Evolutionary conservation across 1,140 invertebrate genomes (phyloP).

Genomic region (Patella vulgata): DNA sequence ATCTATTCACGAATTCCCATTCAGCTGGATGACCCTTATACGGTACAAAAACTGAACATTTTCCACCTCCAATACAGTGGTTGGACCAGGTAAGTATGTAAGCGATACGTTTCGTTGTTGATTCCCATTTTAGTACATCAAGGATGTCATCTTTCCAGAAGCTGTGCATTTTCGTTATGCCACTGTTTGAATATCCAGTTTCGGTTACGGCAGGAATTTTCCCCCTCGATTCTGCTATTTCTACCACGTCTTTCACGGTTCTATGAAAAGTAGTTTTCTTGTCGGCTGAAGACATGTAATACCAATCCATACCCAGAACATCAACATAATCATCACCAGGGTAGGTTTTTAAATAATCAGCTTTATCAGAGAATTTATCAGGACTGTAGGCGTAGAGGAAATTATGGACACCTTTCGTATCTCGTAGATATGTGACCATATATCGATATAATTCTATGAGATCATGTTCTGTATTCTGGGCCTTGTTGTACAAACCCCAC

Average conservation of each 20-base stretch:
- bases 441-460: constrained; percentile 14
- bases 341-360: constrained; percentile 16
- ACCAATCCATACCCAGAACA: constrained; percentile 17
- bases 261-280: neutral
- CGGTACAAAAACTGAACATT: constrained; percentile 11
- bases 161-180: constrained; percentile 6
- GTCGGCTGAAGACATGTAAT: constrained; percentile 4
- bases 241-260: constrained; percentile 6
- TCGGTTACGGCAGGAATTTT: constrained; percentile 25
- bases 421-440: constrained; percentile 19
- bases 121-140: constrained; percentile 5
- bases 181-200: constrained; percentile 12
- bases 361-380: neutral
- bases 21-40: constrained; percentile 24
- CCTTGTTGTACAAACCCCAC: constrained; percentile 12
- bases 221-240: constrained; percentile 9
- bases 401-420: constrained; percentile 20
- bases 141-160: constrained; percentile 20
- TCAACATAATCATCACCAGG: constrained; percentile 25
- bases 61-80: constrained; percentile 2
- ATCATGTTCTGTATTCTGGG: constrained; percentile 17
- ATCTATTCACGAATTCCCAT: too few species aligned
- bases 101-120: constrained; percentile 1
- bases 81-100: constrained; percentile 25
- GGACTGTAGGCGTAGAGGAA: constrained; percentile 22